These are phyloP conservation scores for Enteromius fasciolatus DNA, from an alignment of 2,797 vertebrate species.

Conservation along the genomic window DNA sequence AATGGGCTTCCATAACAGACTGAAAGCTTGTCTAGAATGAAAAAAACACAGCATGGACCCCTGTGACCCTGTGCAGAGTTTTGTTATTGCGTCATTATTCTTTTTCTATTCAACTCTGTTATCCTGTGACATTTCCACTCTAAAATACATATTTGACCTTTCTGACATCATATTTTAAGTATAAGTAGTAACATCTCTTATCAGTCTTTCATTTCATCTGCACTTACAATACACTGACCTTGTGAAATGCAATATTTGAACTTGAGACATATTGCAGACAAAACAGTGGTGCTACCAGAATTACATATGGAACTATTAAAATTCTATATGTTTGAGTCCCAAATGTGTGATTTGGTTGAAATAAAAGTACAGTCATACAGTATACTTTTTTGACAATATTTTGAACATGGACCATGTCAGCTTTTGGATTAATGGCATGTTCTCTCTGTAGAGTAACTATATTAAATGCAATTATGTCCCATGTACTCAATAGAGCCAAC, in stretches of 20 bases:
- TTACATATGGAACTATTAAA: neutral
- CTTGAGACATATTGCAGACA: neutral
- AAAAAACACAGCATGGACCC: neutral
- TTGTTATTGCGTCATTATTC: neutral
- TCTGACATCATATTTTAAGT: neutral
- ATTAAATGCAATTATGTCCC: neutral
- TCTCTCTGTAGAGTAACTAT: neutral
- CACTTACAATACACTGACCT: neutral
- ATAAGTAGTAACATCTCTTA: neutral
- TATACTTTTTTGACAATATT: neutral
- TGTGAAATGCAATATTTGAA: neutral
- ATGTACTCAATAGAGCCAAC: neutral
- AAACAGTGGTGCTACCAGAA: neutral
- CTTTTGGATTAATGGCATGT: neutral
- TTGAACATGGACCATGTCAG: neutral
- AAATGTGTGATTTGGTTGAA: neutral
- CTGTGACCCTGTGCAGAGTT: no score
- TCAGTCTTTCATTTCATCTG: neutral
- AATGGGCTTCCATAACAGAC: no score
- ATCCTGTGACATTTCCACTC: neutral
- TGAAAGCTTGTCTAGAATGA: no score
- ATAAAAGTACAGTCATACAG: neutral
- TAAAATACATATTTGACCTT: neutral
- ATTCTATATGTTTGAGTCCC: no score
- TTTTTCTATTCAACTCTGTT: neutral